Percentiles rank a stretch among this genome's conserved stretches.
phyloP scores from a whole-genome alignment of 2,888 invertebrate species.

The Belgica antarctica region DNA sequence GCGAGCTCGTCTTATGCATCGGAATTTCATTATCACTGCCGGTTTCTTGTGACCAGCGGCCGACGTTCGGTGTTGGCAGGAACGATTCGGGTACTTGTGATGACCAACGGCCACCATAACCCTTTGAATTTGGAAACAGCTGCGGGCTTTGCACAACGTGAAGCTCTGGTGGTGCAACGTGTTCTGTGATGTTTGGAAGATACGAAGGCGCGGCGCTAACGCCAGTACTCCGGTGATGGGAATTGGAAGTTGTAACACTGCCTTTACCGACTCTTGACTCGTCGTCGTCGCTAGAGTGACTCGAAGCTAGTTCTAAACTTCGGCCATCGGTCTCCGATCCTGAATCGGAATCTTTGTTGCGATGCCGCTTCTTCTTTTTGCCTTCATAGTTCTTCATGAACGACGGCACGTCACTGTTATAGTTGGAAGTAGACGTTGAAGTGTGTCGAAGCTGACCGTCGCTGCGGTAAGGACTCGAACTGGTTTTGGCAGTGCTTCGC shows the following conservation, averaged over 20 bases:
- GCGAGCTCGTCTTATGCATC: conserved; percentile 62
- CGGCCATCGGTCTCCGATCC: conserved; percentile 79
- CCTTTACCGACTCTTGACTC: conserved; percentile 56
- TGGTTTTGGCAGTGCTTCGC: conserved; percentile 89
- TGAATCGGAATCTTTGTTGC: conserved; percentile 67
- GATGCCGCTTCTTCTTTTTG: conserved; percentile 49
- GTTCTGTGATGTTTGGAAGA: conserved; percentile 64
- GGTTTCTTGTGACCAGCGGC: conserved; percentile 77
- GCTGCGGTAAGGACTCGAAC: conserved; percentile 87
- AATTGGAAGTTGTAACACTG: conserved; percentile 51
- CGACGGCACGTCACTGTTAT: conserved; percentile 77
- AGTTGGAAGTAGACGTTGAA: conserved; percentile 82
- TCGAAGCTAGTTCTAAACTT: conserved; percentile 87
- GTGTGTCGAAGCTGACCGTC: conserved; percentile 81
- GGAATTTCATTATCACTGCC: conserved; percentile 71
- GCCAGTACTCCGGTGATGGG: conserved; percentile 54
- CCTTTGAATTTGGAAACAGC: conserved; percentile 66
- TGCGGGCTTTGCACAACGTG: conserved; percentile 67
- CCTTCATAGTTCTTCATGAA: conserved; percentile 66
- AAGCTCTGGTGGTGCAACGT: conserved; percentile 60
- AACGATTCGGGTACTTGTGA: conserved; percentile 67
- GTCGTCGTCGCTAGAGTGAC: conserved; percentile 91
- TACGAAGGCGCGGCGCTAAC: conserved; percentile 57
- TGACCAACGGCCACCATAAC: conserved; percentile 67
- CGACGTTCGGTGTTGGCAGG: conserved; percentile 58